A percentile compares a stretch with the other conserved stretches of the same genome.
Conservation (phyloP, 2,888 invertebrate genomes). For the Epinotia brunnichana region DNA sequence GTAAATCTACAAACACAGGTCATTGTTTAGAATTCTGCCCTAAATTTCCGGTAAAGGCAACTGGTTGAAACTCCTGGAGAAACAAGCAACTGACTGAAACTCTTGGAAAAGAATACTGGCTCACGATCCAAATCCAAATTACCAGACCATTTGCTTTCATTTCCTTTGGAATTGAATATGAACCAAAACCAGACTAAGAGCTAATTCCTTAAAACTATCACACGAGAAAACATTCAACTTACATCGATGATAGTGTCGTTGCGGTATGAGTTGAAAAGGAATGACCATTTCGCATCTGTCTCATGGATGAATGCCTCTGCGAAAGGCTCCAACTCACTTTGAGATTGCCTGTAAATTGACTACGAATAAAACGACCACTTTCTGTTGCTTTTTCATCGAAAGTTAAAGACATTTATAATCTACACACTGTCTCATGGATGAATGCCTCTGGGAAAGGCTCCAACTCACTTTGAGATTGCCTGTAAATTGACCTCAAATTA, state of each 20-base stretch:
- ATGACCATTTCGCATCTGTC: conserved; percentile 87
- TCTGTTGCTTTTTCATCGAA: too few species aligned
- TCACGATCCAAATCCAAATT: too few species aligned
- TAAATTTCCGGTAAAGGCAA: neutral
- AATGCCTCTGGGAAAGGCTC: conserved; percentile 79
- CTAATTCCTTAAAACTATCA: neutral
- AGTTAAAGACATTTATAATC: too few species aligned
- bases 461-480: conserved; percentile 68
- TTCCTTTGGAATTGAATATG: neutral
- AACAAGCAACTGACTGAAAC: neutral
- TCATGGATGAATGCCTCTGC: conserved; percentile 85
- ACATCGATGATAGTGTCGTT: conserved; percentile 77
- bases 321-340: conserved; percentile 69
- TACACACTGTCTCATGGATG: conserved; percentile 87
- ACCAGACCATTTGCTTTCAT: neutral
- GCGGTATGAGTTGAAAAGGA: conserved; percentile 80
- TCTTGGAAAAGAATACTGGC: neutral
- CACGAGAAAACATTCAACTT: conserved; percentile 46
- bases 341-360: conserved; percentile 65
- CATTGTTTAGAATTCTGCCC: neutral
- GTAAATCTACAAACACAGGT: conserved; percentile 79
- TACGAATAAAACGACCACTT: too few species aligned
- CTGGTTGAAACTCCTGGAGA: neutral
- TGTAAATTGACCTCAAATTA: conserved; percentile 48
- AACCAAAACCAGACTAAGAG: too few species aligned